Conservation (phyloP, 2,797 vertebrate species). For the Danio albolineatus region DNA sequence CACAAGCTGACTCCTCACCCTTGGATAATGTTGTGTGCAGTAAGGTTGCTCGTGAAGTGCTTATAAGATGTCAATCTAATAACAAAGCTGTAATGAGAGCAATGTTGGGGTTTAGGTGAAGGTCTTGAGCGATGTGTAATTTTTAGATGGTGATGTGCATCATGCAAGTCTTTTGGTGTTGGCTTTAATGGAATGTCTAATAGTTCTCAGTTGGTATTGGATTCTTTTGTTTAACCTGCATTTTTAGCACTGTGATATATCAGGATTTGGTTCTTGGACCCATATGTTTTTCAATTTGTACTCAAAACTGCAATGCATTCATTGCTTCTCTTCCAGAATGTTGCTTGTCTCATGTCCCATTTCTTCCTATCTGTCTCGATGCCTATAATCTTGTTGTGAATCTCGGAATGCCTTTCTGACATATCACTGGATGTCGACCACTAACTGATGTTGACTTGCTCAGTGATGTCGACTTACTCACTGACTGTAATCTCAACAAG, state of each 20-base stretch:
- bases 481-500: background rate
- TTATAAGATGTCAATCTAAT: background rate
- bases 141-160: background rate
- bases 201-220: background rate
- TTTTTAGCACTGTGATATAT: background rate
- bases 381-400: background rate
- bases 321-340: background rate
- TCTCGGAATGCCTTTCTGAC: background rate
- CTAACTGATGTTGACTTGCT: too few species aligned
- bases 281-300: background rate
- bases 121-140: background rate
- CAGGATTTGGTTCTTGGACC: background rate
- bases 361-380: background rate
- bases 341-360: background rate
- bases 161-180: background rate
- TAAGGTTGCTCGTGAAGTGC: background rate
- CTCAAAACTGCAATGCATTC: background rate
- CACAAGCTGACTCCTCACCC: background rate
- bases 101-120: background rate
- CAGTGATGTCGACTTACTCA: background rate
- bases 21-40: slow-evolving; percentile 10
- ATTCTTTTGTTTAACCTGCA: background rate
- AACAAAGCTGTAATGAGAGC: background rate
- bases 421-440: background rate
- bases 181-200: background rate